Evolutionary conservation across 35 echinoderm and acorn worm species (phyloP).

Genomic region (Acanthaster planci): DNA sequence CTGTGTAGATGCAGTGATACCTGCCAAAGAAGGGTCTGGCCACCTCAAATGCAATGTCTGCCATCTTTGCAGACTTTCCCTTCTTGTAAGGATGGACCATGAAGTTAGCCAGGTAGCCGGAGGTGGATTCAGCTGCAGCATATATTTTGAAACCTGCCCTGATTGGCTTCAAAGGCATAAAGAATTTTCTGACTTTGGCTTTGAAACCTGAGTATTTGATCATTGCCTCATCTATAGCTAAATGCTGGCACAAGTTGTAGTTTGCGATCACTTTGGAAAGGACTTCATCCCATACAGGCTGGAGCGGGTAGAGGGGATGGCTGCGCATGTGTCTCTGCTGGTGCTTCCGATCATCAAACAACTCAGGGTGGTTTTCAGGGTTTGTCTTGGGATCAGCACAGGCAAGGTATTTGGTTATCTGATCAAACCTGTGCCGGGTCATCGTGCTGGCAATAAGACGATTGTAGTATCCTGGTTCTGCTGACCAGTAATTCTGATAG

Average conservation of each 20-base stretch:
- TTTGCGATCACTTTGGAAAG: background rate
- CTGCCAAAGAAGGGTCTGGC: background rate
- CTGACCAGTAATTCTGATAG: constrained; percentile 43
- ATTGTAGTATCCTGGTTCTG: constrained; percentile 22
- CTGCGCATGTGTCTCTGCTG: background rate
- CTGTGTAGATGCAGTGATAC: constrained; percentile 41
- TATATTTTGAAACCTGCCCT: constrained; percentile 27
- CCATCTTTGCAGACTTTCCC: constrained; percentile 7
- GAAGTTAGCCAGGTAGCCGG: constrained; percentile 23
- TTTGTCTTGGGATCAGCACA: constrained; percentile 1
- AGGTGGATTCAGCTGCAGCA: constrained; percentile 13
- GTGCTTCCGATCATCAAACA: background rate
- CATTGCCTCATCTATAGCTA: constrained; percentile 59
- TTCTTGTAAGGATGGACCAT: background rate
- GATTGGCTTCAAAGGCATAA: constrained; percentile 18
- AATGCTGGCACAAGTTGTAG: constrained; percentile 18
- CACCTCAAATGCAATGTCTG: background rate
- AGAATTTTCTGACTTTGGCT: no score
- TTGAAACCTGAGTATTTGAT: constrained; percentile 34
- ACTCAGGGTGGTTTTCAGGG: background rate
- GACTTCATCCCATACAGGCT: constrained; percentile 7
- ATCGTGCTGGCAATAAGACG: constrained; percentile 18
- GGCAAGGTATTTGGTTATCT: background rate
- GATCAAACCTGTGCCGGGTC: constrained; percentile 31
- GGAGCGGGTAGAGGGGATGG: constrained; percentile 11